A percentile compares a stretch with the other conserved stretches of the same genome.
These are phyloP conservation scores for Phalanger gymnotis DNA, from an alignment of 2,797 vertebrate species.

Conservation along the genomic window DNA sequence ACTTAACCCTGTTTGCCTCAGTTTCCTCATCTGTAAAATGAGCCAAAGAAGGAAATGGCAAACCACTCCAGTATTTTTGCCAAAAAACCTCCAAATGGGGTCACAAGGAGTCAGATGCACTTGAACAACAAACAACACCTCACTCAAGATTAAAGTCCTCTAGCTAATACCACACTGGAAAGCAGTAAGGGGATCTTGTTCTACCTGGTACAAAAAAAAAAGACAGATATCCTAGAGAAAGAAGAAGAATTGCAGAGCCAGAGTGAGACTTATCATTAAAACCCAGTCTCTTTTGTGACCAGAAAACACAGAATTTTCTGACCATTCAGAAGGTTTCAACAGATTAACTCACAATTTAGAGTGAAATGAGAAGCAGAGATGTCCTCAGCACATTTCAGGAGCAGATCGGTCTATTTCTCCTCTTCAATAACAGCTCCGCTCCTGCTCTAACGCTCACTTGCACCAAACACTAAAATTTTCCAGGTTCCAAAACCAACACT, in stretches of 20 bases:
- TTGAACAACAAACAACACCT: background rate
- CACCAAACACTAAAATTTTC: background rate
- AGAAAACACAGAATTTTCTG: slow-evolving; percentile 39
- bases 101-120: background rate
- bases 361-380: background rate
- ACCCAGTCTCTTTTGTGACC: background rate
- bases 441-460: background rate
- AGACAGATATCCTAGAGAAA: background rate
- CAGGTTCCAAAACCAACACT: background rate
- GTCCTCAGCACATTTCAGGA: slow-evolving; percentile 9
- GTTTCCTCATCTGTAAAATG: background rate
- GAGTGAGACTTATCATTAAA: background rate
- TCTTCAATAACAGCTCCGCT: background rate
- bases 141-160: background rate
- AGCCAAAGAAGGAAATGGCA: background rate
- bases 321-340: background rate
- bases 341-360: background rate
- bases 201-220: background rate
- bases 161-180: background rate
- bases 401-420: background rate
- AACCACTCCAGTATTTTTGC: background rate
- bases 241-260: background rate
- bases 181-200: background rate
- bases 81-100: background rate
- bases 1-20: background rate